Evolutionary conservation across 1,140 invertebrate species (phyloP).

Genomic region (Drosophila sucinea): DNA sequence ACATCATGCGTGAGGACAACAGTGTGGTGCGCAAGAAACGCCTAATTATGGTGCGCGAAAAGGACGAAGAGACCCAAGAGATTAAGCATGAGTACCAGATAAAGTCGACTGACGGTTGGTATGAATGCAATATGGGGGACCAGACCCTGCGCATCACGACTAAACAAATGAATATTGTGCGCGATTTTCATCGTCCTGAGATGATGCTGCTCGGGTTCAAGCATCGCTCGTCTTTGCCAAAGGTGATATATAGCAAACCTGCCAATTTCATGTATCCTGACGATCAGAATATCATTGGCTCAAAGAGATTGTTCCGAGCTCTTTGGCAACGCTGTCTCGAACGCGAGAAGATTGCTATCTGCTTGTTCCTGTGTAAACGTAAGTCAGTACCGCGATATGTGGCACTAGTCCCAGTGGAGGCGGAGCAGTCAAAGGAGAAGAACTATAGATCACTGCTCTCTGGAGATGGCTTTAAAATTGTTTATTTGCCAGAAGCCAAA

Average conservation of each 20-base stretch:
- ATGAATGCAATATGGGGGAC: slow-evolving; percentile 56
- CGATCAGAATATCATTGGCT: slow-evolving; percentile 70
- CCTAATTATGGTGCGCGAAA: slow-evolving; percentile 56
- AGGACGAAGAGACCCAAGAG: slow-evolving; percentile 50
- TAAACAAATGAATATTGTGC: slow-evolving; percentile 58
- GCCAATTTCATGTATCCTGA: slow-evolving; percentile 80
- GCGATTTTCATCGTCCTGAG: slow-evolving; percentile 60
- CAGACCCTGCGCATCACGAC: slow-evolving; percentile 50
- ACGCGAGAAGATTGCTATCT: slow-evolving; percentile 75
- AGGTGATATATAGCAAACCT: slow-evolving; percentile 62
- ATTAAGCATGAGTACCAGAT: slow-evolving; percentile 61
- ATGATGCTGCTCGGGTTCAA: slow-evolving; percentile 81
- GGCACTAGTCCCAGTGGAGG: slow-evolving; percentile 61
- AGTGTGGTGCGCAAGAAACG: slow-evolving; percentile 63
- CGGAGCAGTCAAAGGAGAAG: slow-evolving; percentile 35
- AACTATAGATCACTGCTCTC: slow-evolving; percentile 56
- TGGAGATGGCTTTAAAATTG: slow-evolving; percentile 78
- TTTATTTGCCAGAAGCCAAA: slow-evolving; percentile 71
- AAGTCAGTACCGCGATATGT: slow-evolving; percentile 77
- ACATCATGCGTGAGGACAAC: slow-evolving; percentile 65
- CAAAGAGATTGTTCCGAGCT: slow-evolving; percentile 73
- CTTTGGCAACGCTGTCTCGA: slow-evolving; percentile 76
- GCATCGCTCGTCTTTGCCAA: slow-evolving; percentile 54
- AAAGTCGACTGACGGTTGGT: slow-evolving; percentile 65
- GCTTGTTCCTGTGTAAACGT: slow-evolving; percentile 72